Evolutionary conservation across 2,113 vertebrate species (phyloP), one percentile per base, ranked within the genome.

Genomic region (Callithrix jacchus): DNA sequence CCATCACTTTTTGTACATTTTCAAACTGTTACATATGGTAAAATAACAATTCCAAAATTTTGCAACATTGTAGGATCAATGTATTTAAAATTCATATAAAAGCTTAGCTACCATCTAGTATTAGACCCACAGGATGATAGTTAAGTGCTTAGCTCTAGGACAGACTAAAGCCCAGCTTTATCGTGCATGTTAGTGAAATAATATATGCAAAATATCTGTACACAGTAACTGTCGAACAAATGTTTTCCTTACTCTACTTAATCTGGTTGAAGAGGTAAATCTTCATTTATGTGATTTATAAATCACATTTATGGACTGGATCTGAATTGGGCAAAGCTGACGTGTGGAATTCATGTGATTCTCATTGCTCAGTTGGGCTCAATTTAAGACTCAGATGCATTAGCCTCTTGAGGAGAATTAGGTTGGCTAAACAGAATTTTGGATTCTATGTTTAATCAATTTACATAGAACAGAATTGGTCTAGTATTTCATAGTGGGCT

Each of bases 381-480:
- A 96, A 17, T 82, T 94, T 92, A 81, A 87, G 58, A 83, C 45
- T 35, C 20, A 91, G 21, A 42, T 87, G 12, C n/a, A 66, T 89
- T 61, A 52, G 27, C 93, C 70, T 96, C 68, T 84, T 35, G 58
- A 93, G 70, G 37, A 79, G 42, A 84, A 86, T 84, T 89, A 86
- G 13, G 42, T 76, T 93, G 68, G 30, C 45, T 96, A 91, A 96
- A 93, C 27, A 89, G 37, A 91, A 95, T 93, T 97, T 95, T 86
- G 66, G 32, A 92, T 93, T 88, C 74, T 96, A 9, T 61, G 17
- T 74, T 87, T 88, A 73, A 89, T 97, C 81, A 88, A 52, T 58
- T 86, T 74, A 70, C n/a, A 64, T 35, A 61, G 54, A 89, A 74
- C 20, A 91, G 32, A 52, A n/a, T 89, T 96, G 5, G 7, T 52